These are phyloP conservation scores for Lucilia cuprina DNA, from an alignment of 1,140 invertebrate genomes.

Conservation along the genomic window DNA sequence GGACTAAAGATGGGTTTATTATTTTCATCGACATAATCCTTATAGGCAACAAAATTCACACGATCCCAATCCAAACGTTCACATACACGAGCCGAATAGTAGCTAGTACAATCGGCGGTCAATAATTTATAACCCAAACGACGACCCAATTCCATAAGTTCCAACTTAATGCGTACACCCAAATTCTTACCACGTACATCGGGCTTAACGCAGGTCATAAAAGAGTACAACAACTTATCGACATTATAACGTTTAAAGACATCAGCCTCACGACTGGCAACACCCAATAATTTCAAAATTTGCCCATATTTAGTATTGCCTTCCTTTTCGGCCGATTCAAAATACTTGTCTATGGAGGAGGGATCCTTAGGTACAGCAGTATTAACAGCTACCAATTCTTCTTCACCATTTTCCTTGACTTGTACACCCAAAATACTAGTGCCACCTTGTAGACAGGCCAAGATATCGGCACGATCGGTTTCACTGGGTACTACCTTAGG, in stretches of 20 bases:
- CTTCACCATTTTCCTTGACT: neutral
- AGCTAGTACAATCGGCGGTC: conserved; percentile 39
- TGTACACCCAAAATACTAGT: conserved; percentile 10
- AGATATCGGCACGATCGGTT: neutral
- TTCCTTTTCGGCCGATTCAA: neutral
- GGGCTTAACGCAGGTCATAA: conserved; percentile 20
- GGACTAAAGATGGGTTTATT: conserved; percentile 38
- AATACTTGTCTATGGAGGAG: neutral
- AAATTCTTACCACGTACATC: conserved; percentile 28
- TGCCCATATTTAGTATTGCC: conserved; percentile 18
- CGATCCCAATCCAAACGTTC: conserved; percentile 37
- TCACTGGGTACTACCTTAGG: neutral
- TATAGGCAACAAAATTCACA: conserved; percentile 35
- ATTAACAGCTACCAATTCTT: neutral
- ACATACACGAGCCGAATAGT: conserved; percentile 37
- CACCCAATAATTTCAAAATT: conserved; percentile 1
- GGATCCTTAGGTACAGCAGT: neutral
- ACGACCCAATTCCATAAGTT: conserved; percentile 19
- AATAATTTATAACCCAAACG: conserved; percentile 33
- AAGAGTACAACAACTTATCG: neutral
- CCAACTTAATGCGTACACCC: conserved; percentile 28
- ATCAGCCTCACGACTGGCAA: neutral
- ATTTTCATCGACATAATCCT: conserved; percentile 38
- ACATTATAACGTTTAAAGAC: neutral
- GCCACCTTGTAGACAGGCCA: neutral